Evolutionary conservation across 1,140 invertebrate genomes (phyloP), one percentile per base, ranked within the genome.

Genomic region (Lepidurus arcticus): DNA sequence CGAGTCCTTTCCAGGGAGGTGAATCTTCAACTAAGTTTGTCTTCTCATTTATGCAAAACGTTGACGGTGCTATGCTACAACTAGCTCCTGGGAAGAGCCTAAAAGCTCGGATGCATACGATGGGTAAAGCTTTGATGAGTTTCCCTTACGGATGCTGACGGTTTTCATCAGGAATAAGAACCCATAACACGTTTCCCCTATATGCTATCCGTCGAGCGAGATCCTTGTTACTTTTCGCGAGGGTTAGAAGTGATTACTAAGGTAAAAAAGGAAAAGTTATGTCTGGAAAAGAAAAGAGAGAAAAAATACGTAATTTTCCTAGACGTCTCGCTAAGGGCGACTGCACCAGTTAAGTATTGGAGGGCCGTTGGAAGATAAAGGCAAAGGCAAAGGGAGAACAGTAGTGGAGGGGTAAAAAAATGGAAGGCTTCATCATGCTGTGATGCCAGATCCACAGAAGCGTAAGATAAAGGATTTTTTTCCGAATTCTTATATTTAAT

Each of bases 141-240:
- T 65, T 65, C 53, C 53, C 53, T 65, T 13, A 65, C 53, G 53
- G 53, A 65, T 65, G 53, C 53, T 65, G 53, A 65, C 53, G 53
- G 53, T 65, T 16, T 65, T 65, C 53, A 65, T 65, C 53, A 65
- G 21, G 53, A 65, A 65, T 65, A 65, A 65, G 16, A 65, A 65
- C 53, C 53, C 53, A 65, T 65, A 65, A 65, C 53, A 65, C 13
- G 13, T 65, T 65, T 65, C 53, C 45, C 53, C 53, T 65, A 65
- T 4, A 65, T 21, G 53, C 13, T 65, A 16, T 65, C 13, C 16
- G 53, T 7, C 16, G 21, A 65, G 13, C 16, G 53, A 65, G 21
- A 13, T 13, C 21, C 21, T 21, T 21, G 53, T 65, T 65, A n/a
- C 53, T 65, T 65, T 47, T 21, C 53, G 8, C 21, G 16, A 21